A percentile compares a stretch with the other conserved stretches of the same genome.
These are phyloP conservation scores for Sebastes fasciatus DNA, from an alignment of 2,113 vertebrate species.

Conservation along the genomic window DNA sequence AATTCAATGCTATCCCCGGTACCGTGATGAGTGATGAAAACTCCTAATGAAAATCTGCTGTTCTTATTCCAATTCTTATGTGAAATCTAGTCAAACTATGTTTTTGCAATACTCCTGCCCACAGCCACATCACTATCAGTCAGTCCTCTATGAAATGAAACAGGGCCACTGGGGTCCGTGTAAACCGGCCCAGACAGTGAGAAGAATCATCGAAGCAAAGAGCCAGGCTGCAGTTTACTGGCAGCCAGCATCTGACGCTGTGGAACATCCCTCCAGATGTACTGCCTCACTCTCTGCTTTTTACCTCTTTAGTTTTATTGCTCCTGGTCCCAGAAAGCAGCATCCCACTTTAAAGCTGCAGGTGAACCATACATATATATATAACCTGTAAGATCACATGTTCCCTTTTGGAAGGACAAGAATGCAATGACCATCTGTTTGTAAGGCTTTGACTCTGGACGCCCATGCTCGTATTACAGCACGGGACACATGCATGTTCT, in stretches of 20 bases:
- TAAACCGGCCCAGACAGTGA: constrained; percentile 73
- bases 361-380: constrained; percentile 22
- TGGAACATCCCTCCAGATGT: constrained; percentile 53
- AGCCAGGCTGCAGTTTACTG: constrained; percentile 54
- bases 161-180: constrained; percentile 12
- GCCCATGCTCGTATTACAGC: neutral
- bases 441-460: neutral
- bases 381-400: neutral
- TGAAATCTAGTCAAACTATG: too few relatives aligned
- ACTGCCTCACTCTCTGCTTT: constrained; percentile 27
- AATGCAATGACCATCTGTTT: constrained; percentile 6
- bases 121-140: constrained; percentile 63
- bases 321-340: constrained; percentile 8
- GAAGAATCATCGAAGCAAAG: constrained; percentile 67
- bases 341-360: constrained; percentile 28
- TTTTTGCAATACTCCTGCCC: constrained; percentile 69
- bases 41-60: too few relatives aligned
- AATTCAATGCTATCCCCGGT: too few relatives aligned
- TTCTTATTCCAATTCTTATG: too few relatives aligned
- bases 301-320: constrained; percentile 34
- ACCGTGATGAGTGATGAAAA: too few relatives aligned
- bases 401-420: neutral
- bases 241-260: constrained; percentile 49
- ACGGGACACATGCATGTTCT: neutral
- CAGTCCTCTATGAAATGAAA: constrained; percentile 46